These are phyloP conservation scores for Parotocinclus haroldoi DNA, from an alignment of 2,797 vertebrate species.

Conservation along the genomic window DNA sequence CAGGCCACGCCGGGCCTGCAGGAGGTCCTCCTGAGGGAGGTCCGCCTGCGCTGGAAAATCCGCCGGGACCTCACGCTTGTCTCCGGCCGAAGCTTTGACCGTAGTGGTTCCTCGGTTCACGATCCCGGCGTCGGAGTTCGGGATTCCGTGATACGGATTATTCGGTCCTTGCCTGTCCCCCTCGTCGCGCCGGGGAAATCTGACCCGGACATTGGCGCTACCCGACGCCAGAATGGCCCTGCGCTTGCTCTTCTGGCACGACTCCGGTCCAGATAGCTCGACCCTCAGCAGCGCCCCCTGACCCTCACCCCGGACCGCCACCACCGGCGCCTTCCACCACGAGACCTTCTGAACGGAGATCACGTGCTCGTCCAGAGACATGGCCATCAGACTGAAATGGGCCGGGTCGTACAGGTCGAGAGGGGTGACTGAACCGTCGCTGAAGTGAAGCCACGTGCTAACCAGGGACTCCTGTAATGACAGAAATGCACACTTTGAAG, in stretches of 20 bases:
- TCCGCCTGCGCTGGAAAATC: conserved; percentile 83
- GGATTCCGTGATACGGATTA: conserved; percentile 70
- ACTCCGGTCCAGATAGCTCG: conserved; percentile 80
- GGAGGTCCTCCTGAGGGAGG: conserved; percentile 76
- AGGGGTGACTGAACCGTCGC: conserved; percentile 85
- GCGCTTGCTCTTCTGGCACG: conserved; percentile 84
- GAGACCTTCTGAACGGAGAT: conserved; percentile 65
- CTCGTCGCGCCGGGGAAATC: conserved; percentile 75
- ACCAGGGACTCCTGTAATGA: conserved; percentile 83
- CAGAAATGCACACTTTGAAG: background rate
- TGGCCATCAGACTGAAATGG: conserved; percentile 80
- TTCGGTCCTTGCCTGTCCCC: conserved; percentile 74
- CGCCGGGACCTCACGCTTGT: conserved; percentile 72
- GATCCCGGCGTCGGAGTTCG: conserved; percentile 66
- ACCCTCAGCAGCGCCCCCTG: conserved; percentile 83
- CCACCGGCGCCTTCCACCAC: conserved; percentile 72
- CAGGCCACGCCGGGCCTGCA: conserved; percentile 75
- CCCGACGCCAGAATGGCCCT: conserved; percentile 79
- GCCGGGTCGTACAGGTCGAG: conserved; percentile 85
- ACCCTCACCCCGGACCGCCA: conserved; percentile 84
- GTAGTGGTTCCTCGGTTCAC: conserved; percentile 73
- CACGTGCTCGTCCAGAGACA: conserved; percentile 79
- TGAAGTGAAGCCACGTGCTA: conserved; percentile 94
- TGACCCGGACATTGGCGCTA: conserved; percentile 73
- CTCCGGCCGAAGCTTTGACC: conserved; percentile 68